Conservation (phyloP, 2,113 vertebrate genomes). For the Mus spicilegus region DNA sequence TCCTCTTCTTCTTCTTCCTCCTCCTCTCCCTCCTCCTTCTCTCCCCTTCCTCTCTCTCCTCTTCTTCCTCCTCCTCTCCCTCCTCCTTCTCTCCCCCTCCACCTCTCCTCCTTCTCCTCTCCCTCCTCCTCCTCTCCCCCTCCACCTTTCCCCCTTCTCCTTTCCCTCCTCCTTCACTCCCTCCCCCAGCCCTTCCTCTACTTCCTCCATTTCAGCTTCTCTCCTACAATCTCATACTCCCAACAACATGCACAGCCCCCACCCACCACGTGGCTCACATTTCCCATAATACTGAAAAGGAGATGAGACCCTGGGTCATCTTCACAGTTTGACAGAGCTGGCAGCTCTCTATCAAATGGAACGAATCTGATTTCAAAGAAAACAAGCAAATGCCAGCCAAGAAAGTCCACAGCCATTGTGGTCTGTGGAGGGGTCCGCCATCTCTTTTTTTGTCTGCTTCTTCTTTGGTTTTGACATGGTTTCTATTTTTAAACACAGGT, state of each 20-base stretch:
- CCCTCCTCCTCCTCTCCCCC: background rate
- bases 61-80: background rate
- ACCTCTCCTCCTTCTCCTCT: background rate
- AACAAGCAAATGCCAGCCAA: background rate
- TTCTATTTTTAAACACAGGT: conserved; percentile 86
- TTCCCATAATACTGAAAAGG: conserved; percentile 79
- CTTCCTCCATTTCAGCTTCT: background rate
- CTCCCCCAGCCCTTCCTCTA: background rate
- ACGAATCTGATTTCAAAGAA: conserved; percentile 45
- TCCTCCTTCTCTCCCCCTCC: conserved; percentile 36
- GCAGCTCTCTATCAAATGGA: conserved; percentile 58
- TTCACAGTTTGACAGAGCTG: conserved; percentile 87
- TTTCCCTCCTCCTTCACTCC: background rate
- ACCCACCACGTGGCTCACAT: conserved; percentile 82
- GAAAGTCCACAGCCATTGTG: conserved; percentile 32
- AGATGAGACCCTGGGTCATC: conserved; percentile 79
- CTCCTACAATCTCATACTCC: conserved; percentile 74
- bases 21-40: background rate
- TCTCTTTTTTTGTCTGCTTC: background rate
- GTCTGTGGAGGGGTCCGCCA: background rate
- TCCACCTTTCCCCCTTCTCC: background rate
- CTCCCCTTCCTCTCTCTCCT: background rate
- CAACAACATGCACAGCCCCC: conserved; percentile 82
- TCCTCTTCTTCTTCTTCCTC: background rate
- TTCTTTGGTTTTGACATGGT: conserved; percentile 78